Percentiles rank a stretch among this genome's conserved stretches.
These are phyloP conservation scores for Grallaria varia DNA, from an alignment of 2,113 vertebrate species.

Conservation along the genomic window DNA sequence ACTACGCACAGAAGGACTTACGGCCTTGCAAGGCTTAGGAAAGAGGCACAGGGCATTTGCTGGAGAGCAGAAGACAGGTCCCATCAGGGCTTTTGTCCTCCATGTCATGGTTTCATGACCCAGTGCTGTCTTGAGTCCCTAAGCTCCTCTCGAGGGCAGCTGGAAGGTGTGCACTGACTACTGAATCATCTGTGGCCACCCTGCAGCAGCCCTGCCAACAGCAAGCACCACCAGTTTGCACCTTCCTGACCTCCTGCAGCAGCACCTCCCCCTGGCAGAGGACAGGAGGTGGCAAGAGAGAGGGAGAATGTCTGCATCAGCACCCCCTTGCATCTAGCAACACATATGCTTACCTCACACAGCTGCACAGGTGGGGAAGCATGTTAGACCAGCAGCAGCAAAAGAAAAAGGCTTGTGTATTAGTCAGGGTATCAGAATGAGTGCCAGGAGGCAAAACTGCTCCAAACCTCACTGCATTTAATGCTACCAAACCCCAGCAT, in stretches of 20 bases:
- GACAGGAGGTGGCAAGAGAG: neutral
- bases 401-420: neutral
- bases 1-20: too few relatives aligned
- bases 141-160: fast-evolving
- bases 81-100: neutral
- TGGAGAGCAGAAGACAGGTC: neutral
- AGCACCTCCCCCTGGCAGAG: neutral
- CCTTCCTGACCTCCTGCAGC: neutral
- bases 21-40: too few relatives aligned
- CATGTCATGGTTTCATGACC: fast-evolving
- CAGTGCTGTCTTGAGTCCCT: fast-evolving
- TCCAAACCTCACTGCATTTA: neutral
- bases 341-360: fast-evolving
- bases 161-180: neutral
- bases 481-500: neutral
- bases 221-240: neutral
- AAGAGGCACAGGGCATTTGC: fast-evolving
- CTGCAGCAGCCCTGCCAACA: fast-evolving
- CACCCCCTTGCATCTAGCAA: neutral
- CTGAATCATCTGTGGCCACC: neutral
- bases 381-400: fast-evolving
- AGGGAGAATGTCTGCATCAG: neutral
- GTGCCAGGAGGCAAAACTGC: neutral
- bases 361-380: fast-evolving
- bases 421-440: neutral